Evolutionary conservation across 2,113 vertebrate species (phyloP).

Genomic region (Orientallactaga bullata): DNA sequence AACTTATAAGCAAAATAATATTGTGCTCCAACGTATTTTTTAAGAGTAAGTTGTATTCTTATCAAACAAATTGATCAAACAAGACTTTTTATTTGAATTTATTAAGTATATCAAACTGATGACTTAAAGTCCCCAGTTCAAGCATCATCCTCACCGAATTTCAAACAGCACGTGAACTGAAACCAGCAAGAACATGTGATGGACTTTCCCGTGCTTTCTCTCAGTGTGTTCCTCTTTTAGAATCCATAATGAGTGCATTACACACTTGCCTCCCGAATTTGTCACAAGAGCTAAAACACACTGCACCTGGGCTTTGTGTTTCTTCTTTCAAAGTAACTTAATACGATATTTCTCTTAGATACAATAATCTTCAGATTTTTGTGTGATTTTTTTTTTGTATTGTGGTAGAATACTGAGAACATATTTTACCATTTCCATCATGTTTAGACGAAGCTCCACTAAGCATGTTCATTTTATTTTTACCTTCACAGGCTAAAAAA

Average conservation of each 20-base stretch:
- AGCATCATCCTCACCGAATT: background rate
- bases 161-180: background rate
- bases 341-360: background rate
- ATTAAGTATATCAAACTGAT: background rate
- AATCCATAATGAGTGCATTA: background rate
- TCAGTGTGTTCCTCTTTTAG: background rate
- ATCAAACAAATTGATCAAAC: background rate
- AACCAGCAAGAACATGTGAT: background rate
- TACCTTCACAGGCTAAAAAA: background rate
- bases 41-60: background rate
- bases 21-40: background rate
- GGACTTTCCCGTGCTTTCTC: background rate
- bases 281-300: background rate
- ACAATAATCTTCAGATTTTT: too few relatives aligned
- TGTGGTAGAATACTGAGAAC: background rate
- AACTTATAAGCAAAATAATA: background rate
- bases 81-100: background rate
- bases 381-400: background rate
- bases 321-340: background rate
- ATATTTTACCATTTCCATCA: background rate
- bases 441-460: background rate
- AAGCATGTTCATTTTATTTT: accelerated
- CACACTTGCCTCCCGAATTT: background rate
- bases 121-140: background rate
- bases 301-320: background rate